phyloP scores from a whole-genome alignment of 2,888 invertebrate genomes.

The Parnassius apollo region DNA sequence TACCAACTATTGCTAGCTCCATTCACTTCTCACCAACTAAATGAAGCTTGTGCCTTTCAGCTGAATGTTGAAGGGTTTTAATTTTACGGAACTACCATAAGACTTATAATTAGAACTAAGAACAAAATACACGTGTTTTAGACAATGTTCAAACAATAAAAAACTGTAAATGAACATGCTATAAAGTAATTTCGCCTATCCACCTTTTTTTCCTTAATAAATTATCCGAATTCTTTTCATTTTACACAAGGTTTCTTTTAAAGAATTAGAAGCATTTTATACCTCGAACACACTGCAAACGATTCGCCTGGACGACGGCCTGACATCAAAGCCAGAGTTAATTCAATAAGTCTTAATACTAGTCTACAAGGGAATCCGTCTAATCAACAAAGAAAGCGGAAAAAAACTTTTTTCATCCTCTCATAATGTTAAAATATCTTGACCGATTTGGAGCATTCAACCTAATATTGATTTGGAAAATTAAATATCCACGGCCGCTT shows the following conservation, averaged over 20 bases:
- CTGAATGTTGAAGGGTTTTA: too few relatives aligned
- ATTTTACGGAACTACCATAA: too few relatives aligned
- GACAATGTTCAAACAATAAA: too few relatives aligned
- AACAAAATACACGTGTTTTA: too few relatives aligned
- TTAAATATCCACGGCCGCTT: too few relatives aligned
- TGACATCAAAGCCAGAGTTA: constrained; percentile 23
- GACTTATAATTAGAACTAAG: too few relatives aligned
- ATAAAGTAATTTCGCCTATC: constrained; percentile 33
- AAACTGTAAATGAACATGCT: too few relatives aligned
- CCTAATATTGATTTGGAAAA: constrained; percentile 4
- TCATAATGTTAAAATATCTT: constrained; percentile 22
- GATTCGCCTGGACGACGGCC: constrained; percentile 6
- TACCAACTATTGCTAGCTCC: too few relatives aligned
- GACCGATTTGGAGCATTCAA: constrained; percentile 10
- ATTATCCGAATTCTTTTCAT: constrained; percentile 58
- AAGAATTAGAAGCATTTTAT: constrained; percentile 48
- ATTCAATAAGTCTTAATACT: constrained; percentile 23
- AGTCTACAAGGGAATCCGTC: constrained; percentile 21
- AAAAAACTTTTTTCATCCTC: constrained; percentile 12
- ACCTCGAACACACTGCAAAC: constrained; percentile 18
- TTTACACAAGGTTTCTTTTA: constrained; percentile 56
- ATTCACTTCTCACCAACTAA: too few relatives aligned
- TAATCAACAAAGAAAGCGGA: constrained; percentile 22
- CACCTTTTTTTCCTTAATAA: constrained; percentile 51
- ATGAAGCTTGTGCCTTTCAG: too few relatives aligned